A percentile compares a stretch with the other conserved stretches of the same genome.
phyloP scores from a whole-genome alignment of 2,113 vertebrate genomes.

The Dendrocopos noguchii region DNA sequence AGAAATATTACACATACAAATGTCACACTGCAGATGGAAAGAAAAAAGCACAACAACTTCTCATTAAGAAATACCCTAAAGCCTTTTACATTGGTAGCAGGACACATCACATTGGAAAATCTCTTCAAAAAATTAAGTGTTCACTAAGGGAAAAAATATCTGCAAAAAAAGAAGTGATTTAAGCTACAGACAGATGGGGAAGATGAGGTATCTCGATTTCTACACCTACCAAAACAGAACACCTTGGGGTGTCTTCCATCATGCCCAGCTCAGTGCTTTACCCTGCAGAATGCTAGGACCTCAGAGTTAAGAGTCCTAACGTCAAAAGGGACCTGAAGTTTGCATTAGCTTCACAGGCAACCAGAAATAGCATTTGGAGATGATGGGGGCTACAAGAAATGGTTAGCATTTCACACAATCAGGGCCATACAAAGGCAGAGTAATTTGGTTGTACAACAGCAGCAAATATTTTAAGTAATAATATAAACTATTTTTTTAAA shows the following conservation, averaged over 20 bases:
- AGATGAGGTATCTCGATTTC: neutral
- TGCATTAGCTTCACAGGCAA: neutral
- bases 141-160: neutral
- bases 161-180: neutral
- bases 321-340: neutral
- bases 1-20: slow-evolving; percentile 95
- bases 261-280: neutral
- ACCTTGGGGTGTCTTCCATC: neutral
- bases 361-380: neutral
- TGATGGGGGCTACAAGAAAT: neutral
- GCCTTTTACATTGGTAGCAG: neutral
- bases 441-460: neutral
- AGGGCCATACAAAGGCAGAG: neutral
- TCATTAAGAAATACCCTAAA: slow-evolving; percentile 8
- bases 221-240: neutral
- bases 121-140: neutral
- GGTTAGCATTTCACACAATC: neutral
- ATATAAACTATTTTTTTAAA: neutral
- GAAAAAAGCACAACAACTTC: neutral
- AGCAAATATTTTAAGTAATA: neutral
- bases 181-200: neutral
- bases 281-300: neutral
- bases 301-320: neutral
- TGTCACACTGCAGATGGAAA: slow-evolving; percentile 87
- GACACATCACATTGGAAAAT: neutral